Evolutionary conservation across 2,888 invertebrate species (phyloP).

Genomic region (Archips crataeganus): DNA sequence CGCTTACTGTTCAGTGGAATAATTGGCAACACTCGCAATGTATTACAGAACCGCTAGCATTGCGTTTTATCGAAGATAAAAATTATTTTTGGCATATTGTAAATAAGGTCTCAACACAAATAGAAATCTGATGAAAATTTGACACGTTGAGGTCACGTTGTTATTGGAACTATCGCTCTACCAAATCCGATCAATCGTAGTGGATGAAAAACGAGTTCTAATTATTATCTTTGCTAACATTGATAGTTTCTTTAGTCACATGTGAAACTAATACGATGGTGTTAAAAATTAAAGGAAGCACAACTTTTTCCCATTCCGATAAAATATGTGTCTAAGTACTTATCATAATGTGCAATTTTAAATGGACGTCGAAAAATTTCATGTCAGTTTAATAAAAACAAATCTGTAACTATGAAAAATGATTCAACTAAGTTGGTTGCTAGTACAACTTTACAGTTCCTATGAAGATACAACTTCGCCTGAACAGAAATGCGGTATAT

Average conservation of each 20-base stretch:
- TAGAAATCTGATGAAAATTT: background rate
- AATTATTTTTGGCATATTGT: too few relatives aligned
- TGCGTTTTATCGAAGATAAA: too few relatives aligned
- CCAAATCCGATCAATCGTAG: too few relatives aligned
- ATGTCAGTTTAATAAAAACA: slow-evolving; percentile 16
- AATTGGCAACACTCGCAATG: too few relatives aligned
- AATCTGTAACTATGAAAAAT: slow-evolving; percentile 30
- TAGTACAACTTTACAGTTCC: slow-evolving; percentile 17
- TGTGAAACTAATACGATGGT: background rate
- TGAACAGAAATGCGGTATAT: slow-evolving; percentile 64
- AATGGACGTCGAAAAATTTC: slow-evolving; percentile 2
- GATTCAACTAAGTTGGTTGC: slow-evolving; percentile 7
- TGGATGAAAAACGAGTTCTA: too few relatives aligned
- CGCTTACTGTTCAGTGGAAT: too few relatives aligned
- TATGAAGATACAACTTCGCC: slow-evolving; percentile 50
- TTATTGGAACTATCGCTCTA: too few relatives aligned
- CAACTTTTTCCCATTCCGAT: background rate
- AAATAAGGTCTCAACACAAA: background rate
- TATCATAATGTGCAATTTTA: background rate
- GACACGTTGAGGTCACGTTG: background rate
- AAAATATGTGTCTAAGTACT: background rate
- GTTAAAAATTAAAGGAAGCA: background rate
- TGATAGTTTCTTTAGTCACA: too few relatives aligned
- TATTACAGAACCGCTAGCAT: too few relatives aligned
- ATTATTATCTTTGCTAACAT: too few relatives aligned